These are phyloP conservation scores for Neogale vison DNA, from an alignment of 2,113 vertebrate species.

Conservation along the genomic window DNA sequence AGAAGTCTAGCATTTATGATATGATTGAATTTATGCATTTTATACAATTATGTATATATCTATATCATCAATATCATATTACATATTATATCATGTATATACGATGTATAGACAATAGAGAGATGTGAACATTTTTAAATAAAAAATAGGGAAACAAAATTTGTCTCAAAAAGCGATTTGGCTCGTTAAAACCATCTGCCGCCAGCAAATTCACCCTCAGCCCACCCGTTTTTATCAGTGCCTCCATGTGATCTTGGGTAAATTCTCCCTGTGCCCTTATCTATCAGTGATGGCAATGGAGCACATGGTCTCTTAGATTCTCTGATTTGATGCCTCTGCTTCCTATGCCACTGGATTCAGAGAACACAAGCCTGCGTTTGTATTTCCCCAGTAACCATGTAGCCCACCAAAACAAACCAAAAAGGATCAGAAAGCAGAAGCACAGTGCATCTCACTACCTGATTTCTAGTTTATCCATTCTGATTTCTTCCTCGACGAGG, in stretches of 20 bases:
- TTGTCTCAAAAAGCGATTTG: neutral
- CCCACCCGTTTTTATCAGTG: accelerated
- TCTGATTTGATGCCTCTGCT: neutral
- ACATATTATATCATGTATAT: neutral
- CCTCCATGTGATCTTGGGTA: neutral
- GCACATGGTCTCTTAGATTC: neutral
- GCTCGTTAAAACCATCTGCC: neutral
- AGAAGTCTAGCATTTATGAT: neutral
- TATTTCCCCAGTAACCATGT: neutral
- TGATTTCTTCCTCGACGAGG: neutral
- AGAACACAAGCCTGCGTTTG: neutral
- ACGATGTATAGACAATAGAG: neutral
- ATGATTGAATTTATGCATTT: neutral
- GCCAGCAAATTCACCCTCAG: neutral
- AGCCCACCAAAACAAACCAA: neutral
- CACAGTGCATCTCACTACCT: neutral
- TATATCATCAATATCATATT: neutral
- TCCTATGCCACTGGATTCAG: neutral
- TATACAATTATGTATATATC: neutral
- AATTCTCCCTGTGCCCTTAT: neutral
- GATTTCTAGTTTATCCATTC: neutral
- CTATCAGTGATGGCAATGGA: neutral
- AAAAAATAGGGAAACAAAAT: neutral
- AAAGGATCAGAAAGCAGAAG: constrained; percentile 43
- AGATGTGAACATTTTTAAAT: neutral